Evolutionary conservation across 1,140 invertebrate genomes (phyloP).

Genomic region (Lerema accius): DNA sequence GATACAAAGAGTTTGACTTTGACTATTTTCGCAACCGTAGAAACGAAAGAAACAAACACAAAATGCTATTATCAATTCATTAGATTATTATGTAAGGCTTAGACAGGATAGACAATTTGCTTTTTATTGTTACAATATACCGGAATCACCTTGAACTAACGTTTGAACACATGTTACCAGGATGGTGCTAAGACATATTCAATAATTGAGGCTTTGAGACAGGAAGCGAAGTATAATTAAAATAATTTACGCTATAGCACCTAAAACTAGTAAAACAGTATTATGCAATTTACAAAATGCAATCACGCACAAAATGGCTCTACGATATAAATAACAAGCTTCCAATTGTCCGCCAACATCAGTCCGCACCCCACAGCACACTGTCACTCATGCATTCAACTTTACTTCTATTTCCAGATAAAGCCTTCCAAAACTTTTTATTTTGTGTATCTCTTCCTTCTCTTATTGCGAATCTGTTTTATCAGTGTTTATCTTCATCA

Average conservation of each 20-base stretch:
- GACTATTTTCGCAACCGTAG: conserved; percentile 69
- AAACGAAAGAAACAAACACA: conserved; percentile 52
- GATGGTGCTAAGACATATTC: conserved; percentile 25
- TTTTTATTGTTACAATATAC: neutral
- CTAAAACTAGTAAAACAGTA: conserved; percentile 18
- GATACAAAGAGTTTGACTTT: conserved; percentile 81
- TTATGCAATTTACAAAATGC: conserved; percentile 22
- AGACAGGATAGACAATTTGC: conserved; percentile 34
- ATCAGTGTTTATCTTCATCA: conserved; percentile 65
- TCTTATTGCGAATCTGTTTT: conserved; percentile 57
- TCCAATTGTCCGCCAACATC: conserved; percentile 44
- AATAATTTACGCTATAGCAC: conserved; percentile 24
- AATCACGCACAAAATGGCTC: conserved; percentile 75
- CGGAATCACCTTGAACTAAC: conserved; percentile 14
- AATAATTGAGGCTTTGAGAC: conserved; percentile 22
- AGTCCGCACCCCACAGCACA: conserved; percentile 62
- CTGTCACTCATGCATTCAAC: conserved; percentile 66
- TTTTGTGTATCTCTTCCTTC: conserved; percentile 60
- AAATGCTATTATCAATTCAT: conserved; percentile 44
- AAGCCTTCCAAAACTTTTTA: conserved; percentile 58
- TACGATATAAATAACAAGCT: conserved; percentile 55
- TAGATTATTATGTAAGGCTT: conserved; percentile 61
- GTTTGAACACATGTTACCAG: conserved; percentile 27
- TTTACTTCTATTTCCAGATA: conserved; percentile 52
- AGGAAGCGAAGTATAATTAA: conserved; percentile 29